These are phyloP conservation scores for Rhopalosiphum maidis DNA, from an alignment of 1,140 invertebrate species.

Conservation along the genomic window DNA sequence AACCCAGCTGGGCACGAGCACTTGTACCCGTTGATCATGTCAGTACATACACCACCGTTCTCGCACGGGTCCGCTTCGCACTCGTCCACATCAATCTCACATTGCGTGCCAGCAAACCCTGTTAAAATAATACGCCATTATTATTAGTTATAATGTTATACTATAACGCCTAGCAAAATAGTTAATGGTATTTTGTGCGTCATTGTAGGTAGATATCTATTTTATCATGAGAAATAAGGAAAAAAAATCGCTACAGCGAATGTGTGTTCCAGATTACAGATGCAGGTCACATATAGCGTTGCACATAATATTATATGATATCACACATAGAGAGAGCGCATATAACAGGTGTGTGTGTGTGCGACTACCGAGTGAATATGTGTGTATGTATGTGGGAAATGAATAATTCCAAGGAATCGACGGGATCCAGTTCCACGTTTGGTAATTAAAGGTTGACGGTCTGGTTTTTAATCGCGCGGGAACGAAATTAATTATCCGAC, in stretches of 20 bases:
- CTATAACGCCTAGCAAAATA: background rate
- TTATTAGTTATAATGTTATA: background rate
- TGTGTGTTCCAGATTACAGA: conserved; percentile 21
- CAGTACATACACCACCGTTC: conserved; percentile 84
- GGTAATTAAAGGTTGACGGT: conserved; percentile 56
- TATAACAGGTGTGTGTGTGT: conserved; percentile 50
- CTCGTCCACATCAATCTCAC: conserved; percentile 91
- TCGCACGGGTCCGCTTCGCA: conserved; percentile 86
- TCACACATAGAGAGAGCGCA: background rate
- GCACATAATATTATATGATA: conserved; percentile 6
- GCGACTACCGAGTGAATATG: background rate
- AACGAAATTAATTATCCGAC: conserved; percentile 40
- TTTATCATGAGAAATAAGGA: conserved; percentile 21
- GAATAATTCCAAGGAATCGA: conserved; percentile 55
- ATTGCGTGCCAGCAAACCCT: conserved; percentile 91
- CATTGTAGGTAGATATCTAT: background rate
- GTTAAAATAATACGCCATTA: conserved; percentile 61
- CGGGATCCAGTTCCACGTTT: conserved; percentile 55
- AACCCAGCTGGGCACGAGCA: conserved; percentile 87
- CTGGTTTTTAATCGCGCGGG: conserved; percentile 50
- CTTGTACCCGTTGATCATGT: conserved; percentile 85
- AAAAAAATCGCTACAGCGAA: background rate
- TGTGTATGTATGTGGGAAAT: conserved; percentile 36
- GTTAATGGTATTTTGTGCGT: background rate
- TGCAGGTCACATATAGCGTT: conserved; percentile 40